phyloP scores from a whole-genome alignment of 2,888 invertebrate genomes.

The Lumbricus terrestris region DNA sequence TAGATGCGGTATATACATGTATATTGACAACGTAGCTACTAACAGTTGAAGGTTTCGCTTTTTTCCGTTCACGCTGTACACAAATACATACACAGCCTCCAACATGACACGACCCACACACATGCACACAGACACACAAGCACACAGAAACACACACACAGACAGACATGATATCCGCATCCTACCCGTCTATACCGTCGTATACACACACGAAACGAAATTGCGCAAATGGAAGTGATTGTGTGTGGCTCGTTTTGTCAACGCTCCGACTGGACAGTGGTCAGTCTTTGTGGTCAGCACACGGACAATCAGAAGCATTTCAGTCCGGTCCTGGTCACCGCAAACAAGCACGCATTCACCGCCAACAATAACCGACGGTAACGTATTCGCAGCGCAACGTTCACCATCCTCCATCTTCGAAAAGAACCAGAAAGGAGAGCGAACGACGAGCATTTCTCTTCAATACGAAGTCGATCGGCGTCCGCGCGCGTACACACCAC shows the following conservation, averaged over 20 bases:
- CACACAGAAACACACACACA: neutral
- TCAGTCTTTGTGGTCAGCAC: neutral
- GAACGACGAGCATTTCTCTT: neutral
- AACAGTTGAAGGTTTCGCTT: no score
- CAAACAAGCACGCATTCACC: slow-evolving; percentile 16
- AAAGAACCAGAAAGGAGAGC: neutral
- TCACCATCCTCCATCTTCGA: neutral
- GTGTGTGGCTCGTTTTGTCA: neutral
- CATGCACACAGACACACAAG: neutral
- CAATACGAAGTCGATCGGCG: neutral
- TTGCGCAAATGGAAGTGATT: neutral
- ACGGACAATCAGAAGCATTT: slow-evolving; percentile 9
- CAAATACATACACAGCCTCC: no score
- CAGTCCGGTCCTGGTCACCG: neutral
- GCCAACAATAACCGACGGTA: neutral
- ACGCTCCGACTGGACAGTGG: neutral
- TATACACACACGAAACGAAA: neutral
- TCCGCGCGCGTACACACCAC: neutral
- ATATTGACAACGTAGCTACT: no score
- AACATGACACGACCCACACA: no score
- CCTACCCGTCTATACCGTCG: neutral
- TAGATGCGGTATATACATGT: no score
- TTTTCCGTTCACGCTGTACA: no score
- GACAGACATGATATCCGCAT: neutral
- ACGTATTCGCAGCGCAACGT: neutral